These are phyloP conservation scores for Melanotaenia maccullochi DNA, from an alignment of 2,797 vertebrate species.

Conservation along the genomic window DNA sequence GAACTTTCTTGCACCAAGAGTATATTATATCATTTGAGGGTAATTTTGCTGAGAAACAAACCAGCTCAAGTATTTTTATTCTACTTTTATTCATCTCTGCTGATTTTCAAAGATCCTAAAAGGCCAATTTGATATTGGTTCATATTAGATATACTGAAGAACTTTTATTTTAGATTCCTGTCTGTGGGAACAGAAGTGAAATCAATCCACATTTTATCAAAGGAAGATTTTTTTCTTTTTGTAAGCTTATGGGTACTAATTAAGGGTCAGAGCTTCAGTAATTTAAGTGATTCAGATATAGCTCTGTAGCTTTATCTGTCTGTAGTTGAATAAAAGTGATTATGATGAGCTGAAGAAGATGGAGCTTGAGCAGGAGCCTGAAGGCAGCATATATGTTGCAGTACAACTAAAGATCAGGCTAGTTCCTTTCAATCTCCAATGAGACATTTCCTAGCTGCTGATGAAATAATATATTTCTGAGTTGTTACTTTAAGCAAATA, in stretches of 20 bases:
- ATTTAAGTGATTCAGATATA: conserved; percentile 21
- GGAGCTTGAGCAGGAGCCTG: conserved; percentile 4
- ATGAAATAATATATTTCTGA: neutral
- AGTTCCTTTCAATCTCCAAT: neutral
- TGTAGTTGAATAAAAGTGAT: conserved; percentile 5
- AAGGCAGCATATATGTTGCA: conserved; percentile 5
- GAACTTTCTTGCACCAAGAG: neutral
- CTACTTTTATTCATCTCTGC: neutral
- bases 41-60: conserved; percentile 4
- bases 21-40: neutral
- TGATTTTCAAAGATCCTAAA: conserved; percentile 57
- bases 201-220: conserved; percentile 36
- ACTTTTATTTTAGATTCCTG: conserved; percentile 22
- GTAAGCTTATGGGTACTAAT: conserved; percentile 67
- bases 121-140: conserved; percentile 55
- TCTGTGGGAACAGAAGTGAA: conserved; percentile 50
- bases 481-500: neutral
- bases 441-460: neutral
- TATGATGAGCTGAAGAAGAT: conserved; percentile 1
- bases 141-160: conserved; percentile 77
- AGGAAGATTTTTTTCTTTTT: conserved; percentile 42
- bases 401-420: conserved; percentile 1
- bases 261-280: conserved; percentile 4
- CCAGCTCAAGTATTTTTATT: neutral
- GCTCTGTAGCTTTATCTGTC: conserved; percentile 12